Percentiles rank a stretch among this genome's conserved stretches.
Evolutionary conservation across 2,888 invertebrate genomes (phyloP).

Genomic region (Melieria omissa): DNA sequence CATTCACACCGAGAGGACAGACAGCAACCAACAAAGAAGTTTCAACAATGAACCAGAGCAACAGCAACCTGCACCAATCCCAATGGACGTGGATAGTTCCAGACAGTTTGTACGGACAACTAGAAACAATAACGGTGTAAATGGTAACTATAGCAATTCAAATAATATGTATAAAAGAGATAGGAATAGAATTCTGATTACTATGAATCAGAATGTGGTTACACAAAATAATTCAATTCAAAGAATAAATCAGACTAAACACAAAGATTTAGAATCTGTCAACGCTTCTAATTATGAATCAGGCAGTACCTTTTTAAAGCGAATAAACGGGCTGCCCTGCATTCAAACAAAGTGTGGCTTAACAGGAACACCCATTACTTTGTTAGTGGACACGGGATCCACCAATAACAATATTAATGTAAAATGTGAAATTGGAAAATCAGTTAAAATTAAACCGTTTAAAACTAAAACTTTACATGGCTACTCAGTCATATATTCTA

Average conservation of each 20-base stretch:
- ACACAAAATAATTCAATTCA: not conserved
- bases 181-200: not conserved
- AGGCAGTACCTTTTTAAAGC: slow-evolving; percentile 18
- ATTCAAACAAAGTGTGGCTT: slow-evolving; percentile 14
- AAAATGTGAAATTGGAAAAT: too few relatives aligned
- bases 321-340: slow-evolving; percentile 11
- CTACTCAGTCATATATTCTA: too few relatives aligned
- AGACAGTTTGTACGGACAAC: slow-evolving; percentile 5
- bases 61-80: too few relatives aligned
- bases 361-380: slow-evolving; percentile 10
- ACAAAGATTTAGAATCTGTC: slow-evolving; percentile 11
- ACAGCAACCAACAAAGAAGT: not conserved
- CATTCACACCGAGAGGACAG: not conserved
- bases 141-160: not conserved
- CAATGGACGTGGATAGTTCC: too few relatives aligned
- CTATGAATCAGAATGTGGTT: slow-evolving; percentile 1
- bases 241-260: slow-evolving; percentile 16
- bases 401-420: slow-evolving; percentile 16
- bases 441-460: too few relatives aligned
- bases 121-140: not conserved
- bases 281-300: not conserved
- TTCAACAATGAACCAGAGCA: too few relatives aligned
- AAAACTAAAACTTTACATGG: too few relatives aligned
- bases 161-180: not conserved
- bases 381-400: too few relatives aligned